Percentiles rank a stretch among this genome's conserved stretches.
Conservation (phyloP, 2,888 invertebrate genomes). For the Girardia tigrina region DNA sequence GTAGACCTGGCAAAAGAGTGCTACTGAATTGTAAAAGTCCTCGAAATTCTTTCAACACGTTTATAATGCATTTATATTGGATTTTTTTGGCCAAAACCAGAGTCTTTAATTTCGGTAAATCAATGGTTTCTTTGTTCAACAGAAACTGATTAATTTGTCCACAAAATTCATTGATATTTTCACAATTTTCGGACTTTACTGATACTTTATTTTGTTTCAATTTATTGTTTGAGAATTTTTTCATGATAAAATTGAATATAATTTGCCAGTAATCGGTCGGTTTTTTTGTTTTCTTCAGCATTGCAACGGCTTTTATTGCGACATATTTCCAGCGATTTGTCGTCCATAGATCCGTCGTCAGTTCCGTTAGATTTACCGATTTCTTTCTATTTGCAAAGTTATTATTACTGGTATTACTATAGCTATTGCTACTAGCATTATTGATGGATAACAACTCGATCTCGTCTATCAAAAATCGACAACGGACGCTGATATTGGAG, state of each 20-base stretch:
- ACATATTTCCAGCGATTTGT: constrained; percentile 17
- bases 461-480: constrained; percentile 71
- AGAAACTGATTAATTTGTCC: background rate
- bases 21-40: background rate
- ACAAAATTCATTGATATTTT: background rate
- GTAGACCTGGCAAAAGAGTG: background rate
- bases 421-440: background rate
- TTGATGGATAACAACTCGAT: constrained; percentile 54
- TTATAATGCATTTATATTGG: background rate
- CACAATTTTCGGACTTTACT: background rate
- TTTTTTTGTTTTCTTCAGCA: background rate
- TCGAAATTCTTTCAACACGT: background rate
- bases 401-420: too few relatives aligned
- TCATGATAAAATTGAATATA: background rate
- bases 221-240: background rate
- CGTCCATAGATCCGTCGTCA: background rate
- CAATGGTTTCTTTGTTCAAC: background rate
- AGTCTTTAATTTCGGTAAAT: background rate
- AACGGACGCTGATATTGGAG: constrained; percentile 66
- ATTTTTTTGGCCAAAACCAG: background rate
- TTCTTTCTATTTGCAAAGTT: background rate
- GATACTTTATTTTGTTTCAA: background rate
- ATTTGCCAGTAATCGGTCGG: background rate
- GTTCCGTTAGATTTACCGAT: background rate
- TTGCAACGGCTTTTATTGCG: background rate